Percentiles rank a stretch among this genome's conserved stretches.
phyloP scores from a whole-genome alignment of 1,140 invertebrate genomes.

The Oedothorax gibbosus region DNA sequence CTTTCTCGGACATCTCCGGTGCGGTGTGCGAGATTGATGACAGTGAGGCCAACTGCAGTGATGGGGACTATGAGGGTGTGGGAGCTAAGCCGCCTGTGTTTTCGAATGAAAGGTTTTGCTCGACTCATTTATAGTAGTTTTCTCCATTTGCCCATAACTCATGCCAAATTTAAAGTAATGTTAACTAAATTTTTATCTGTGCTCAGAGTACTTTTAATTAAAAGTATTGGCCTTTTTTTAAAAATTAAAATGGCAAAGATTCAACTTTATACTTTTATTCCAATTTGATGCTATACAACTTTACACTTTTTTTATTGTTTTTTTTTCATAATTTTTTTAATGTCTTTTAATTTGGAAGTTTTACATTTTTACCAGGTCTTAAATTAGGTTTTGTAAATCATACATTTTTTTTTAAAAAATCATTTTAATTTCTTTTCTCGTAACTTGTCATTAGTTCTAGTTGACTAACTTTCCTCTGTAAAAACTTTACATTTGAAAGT shows the following conservation, averaged over 20 bases:
- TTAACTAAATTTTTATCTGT: not conserved
- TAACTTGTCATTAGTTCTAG: not conserved
- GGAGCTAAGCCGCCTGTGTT: slow-evolving; percentile 31
- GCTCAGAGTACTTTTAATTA: not conserved
- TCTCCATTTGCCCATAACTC: not conserved
- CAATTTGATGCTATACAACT: not conserved
- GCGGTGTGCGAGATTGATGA: slow-evolving; percentile 91
- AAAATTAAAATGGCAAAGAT: not conserved
- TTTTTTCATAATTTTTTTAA: no score
- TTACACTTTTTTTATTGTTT: not conserved
- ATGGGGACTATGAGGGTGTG: slow-evolving; percentile 85
- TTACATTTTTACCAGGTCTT: no score
- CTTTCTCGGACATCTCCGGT: slow-evolving; percentile 82
- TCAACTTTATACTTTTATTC: not conserved
- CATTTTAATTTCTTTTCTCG: not conserved
- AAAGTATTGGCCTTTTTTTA: not conserved
- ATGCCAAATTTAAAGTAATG: not conserved
- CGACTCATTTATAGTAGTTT: slow-evolving; percentile 54
- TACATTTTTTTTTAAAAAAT: no score
- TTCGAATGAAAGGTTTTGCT: slow-evolving; percentile 56
- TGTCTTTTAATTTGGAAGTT: no score
- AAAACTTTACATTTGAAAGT: not conserved
- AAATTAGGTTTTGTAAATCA: no score
- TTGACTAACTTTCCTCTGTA: not conserved
- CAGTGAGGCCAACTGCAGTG: slow-evolving; percentile 81